Percentiles rank a stretch among this genome's conserved stretches.
Conservation (phyloP, 2,888 invertebrate species). For the Chrysolina haemoptera region DNA sequence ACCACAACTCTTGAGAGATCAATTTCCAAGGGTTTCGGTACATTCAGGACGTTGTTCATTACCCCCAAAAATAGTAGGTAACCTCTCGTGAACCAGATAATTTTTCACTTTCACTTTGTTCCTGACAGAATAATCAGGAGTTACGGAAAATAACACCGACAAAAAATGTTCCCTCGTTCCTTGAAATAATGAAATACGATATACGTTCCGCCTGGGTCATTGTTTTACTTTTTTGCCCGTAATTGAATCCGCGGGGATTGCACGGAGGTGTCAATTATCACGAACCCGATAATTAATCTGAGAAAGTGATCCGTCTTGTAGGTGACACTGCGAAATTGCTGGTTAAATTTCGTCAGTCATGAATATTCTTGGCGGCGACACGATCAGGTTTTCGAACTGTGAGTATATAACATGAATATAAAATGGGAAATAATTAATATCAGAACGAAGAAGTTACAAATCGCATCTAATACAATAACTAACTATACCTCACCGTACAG, state of each 20-base stretch:
- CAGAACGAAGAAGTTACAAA: not conserved
- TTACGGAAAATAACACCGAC: not conserved
- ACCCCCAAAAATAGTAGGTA: too few relatives aligned
- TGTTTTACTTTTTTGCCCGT: not conserved
- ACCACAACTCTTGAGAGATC: too few relatives aligned
- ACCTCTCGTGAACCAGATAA: too few relatives aligned
- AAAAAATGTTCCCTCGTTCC: not conserved
- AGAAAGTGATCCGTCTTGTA: not conserved
- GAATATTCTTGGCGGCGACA: not conserved
- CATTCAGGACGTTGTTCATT: too few relatives aligned
- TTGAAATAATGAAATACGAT: too few relatives aligned
- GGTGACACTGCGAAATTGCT: not conserved
- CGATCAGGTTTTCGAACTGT: not conserved
- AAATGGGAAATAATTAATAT: too few relatives aligned
- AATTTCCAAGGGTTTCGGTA: too few relatives aligned
- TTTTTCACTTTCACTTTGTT: not conserved
- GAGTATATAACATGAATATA: too few relatives aligned
- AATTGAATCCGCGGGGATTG: not conserved
- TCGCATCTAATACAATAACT: not conserved
- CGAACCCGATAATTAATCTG: constrained; percentile 2
- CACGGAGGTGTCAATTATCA: not conserved
- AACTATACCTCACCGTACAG: too few relatives aligned
- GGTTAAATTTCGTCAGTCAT: not conserved
- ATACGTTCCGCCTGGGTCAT: not conserved
- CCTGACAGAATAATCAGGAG: not conserved